A percentile compares a stretch with the other conserved stretches of the same genome.
Evolutionary conservation across 53 echinoderm and acorn worm genomes (phyloP).

Genomic region (Stichopus horrens): DNA sequence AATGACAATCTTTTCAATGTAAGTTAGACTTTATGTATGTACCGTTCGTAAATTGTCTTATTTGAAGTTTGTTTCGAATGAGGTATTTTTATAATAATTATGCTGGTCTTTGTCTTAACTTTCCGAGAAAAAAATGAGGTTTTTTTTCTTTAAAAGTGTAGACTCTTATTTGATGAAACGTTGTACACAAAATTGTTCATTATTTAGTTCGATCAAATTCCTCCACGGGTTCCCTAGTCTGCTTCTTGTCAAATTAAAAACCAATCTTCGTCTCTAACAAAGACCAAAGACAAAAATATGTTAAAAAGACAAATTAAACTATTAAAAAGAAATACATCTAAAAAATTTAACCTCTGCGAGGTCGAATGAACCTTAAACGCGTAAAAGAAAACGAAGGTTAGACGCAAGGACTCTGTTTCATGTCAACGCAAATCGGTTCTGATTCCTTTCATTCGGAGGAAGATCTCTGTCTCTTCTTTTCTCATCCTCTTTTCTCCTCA

Average conservation of each 20-base stretch:
- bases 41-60: too few relatives aligned
- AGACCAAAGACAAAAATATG: not conserved
- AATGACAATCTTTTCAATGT: too few relatives aligned
- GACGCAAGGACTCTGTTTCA: not conserved
- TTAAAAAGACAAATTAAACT: not conserved
- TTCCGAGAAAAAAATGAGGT: too few relatives aligned
- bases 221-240: not conserved
- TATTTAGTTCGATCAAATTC: too few relatives aligned
- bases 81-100: too few relatives aligned
- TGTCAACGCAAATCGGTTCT: not conserved
- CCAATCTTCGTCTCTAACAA: not conserved
- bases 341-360: not conserved
- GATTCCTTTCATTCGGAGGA: not conserved
- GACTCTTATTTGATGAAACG: too few relatives aligned
- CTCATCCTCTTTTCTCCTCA: not conserved
- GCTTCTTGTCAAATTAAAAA: not conserved
- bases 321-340: not conserved
- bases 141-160: too few relatives aligned
- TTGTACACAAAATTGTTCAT: too few relatives aligned
- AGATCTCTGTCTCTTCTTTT: not conserved
- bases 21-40: too few relatives aligned
- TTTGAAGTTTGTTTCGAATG: too few relatives aligned
- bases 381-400: not conserved
- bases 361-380: not conserved
- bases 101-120: too few relatives aligned